phyloP scores from a whole-genome alignment of 2,797 vertebrate genomes.

The Geotrypetes seraphini region DNA sequence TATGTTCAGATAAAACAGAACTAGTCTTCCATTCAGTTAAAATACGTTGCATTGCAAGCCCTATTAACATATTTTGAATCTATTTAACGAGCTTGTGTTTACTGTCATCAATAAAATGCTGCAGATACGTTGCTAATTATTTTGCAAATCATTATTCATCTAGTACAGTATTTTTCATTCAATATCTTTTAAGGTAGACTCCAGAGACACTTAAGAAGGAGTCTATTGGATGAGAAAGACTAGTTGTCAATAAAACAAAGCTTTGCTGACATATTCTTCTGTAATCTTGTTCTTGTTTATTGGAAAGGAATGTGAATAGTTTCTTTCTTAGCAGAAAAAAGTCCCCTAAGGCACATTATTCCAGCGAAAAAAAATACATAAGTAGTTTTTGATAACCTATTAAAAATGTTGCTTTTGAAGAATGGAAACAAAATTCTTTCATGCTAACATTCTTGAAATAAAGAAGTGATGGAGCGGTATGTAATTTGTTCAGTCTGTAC shows the following conservation, averaged over 20 bases:
- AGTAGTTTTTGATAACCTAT: neutral
- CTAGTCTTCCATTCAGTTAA: no score
- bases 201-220: constrained; percentile 4
- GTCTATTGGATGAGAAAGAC: constrained; percentile 8
- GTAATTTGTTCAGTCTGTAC: no score
- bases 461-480: no score
- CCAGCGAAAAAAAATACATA: neutral
- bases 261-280: constrained; percentile 11
- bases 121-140: no score
- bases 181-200: neutral
- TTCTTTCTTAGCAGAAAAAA: constrained; percentile 9
- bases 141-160: no score
- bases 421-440: neutral
- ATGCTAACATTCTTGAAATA: no score
- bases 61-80: neutral
- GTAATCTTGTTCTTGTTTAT: constrained; percentile 8
- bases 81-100: neutral
- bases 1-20: no score
- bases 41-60: no score
- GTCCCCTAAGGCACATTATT: neutral
- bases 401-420: constrained; percentile 4
- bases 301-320: neutral
- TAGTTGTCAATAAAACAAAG: constrained; percentile 8
- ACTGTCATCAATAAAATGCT: no score
- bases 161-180: neutral